Percentiles rank a stretch among this genome's conserved stretches.
Conservation (phyloP, 1,140 invertebrate genomes). For the Pristionchus pacificus region DNA sequence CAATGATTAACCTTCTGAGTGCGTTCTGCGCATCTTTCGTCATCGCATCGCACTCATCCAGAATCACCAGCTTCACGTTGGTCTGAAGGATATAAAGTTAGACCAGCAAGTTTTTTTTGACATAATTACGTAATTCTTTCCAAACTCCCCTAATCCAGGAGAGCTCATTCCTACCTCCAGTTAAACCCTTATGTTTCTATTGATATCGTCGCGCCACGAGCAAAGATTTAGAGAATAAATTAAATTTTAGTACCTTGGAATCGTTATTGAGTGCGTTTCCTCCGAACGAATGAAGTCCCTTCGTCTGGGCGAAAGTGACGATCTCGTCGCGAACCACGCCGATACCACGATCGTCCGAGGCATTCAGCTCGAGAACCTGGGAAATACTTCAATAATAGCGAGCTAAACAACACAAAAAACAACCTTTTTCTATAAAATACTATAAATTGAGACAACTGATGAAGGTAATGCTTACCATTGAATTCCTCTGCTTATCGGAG, state of each 20-base stretch:
- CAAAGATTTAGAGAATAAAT: not conserved
- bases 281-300: slow-evolving; percentile 80
- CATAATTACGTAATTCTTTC: too few relatives aligned
- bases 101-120: too few relatives aligned
- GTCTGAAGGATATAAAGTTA: too few relatives aligned
- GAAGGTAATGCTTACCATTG: slow-evolving; percentile 13
- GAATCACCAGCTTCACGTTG: slow-evolving; percentile 84
- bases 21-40: slow-evolving; percentile 99
- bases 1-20: slow-evolving; percentile 68
- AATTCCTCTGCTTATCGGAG: slow-evolving; percentile 56
- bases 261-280: not conserved
- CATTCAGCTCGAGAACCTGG: slow-evolving; percentile 86
- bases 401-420: not conserved
- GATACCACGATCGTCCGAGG: slow-evolving; percentile 97
- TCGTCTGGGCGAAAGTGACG: slow-evolving; percentile 94
- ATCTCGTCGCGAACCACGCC: slow-evolving; percentile 85
- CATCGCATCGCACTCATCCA: slow-evolving; percentile 99
- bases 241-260: not conserved
- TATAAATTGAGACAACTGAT: too few relatives aligned
- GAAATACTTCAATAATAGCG: not conserved
- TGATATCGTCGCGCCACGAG: slow-evolving; percentile 32
- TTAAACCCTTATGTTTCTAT: too few relatives aligned
- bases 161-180: too few relatives aligned
- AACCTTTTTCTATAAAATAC: not conserved
- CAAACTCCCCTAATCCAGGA: too few relatives aligned